Evolutionary conservation across 2,113 vertebrate genomes (phyloP).

Genomic region (Pao palembangensis): DNA sequence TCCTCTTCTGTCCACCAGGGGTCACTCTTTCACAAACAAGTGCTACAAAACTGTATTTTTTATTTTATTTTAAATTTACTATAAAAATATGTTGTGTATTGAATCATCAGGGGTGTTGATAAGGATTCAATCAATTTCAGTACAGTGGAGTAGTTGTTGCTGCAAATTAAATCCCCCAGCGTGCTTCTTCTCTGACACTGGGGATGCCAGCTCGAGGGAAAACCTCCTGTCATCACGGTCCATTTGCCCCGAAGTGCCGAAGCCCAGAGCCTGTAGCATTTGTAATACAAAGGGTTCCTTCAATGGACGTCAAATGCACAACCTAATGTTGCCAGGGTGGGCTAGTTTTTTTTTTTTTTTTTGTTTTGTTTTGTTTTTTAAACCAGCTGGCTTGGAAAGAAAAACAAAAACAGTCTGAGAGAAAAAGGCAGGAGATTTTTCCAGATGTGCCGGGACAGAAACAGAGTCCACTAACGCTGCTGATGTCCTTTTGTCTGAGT

Average conservation of each 20-base stretch:
- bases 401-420: conserved; percentile 9
- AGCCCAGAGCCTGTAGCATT: conserved; percentile 24
- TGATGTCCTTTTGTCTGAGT: neutral
- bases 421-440: conserved; percentile 5
- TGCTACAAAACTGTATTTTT: conserved; percentile 28
- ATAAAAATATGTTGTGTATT: neutral
- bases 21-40: conserved; percentile 71
- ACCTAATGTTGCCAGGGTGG: neutral
- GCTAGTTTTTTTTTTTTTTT: neutral
- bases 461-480: neutral
- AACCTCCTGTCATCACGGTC: conserved; percentile 32
- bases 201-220: conserved; percentile 21
- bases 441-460: conserved; percentile 8
- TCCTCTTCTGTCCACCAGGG: conserved; percentile 67
- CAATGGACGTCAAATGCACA: conserved; percentile 27
- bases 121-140: neutral
- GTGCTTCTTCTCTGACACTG: conserved; percentile 3
- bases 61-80: neutral
- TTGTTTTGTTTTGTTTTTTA: neutral
- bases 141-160: neutral
- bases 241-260: conserved; percentile 25
- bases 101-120: neutral
- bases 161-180: neutral
- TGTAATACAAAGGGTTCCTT: conserved; percentile 42
- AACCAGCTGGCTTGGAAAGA: neutral